These are phyloP conservation scores for Garra rufa DNA, from an alignment of 2,113 vertebrate genomes.

Conservation along the genomic window DNA sequence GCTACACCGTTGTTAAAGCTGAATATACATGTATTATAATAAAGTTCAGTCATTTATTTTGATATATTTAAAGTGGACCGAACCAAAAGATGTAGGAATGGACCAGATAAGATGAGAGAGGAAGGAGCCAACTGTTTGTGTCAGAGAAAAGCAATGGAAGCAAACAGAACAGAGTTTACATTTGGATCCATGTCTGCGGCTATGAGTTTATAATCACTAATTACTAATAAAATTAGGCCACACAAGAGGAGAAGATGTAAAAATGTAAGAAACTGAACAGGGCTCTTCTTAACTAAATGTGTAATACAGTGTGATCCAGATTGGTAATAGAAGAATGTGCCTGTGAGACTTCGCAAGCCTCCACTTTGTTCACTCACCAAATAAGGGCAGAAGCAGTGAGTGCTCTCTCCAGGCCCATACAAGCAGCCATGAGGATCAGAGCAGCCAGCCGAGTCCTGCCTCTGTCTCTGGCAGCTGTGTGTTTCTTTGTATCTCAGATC, in stretches of 20 bases:
- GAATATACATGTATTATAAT: neutral
- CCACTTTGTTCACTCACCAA: conserved; percentile 22
- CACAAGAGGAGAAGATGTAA: neutral
- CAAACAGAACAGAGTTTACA: neutral
- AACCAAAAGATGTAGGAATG: neutral
- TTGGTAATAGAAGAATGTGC: conserved; percentile 30
- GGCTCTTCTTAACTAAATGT: neutral
- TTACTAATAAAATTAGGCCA: neutral
- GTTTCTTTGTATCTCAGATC: neutral
- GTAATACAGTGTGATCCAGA: neutral
- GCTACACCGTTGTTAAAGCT: neutral
- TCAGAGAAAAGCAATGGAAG: neutral
- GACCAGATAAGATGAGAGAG: neutral
- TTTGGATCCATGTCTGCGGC: neutral
- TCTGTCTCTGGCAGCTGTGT: neutral
- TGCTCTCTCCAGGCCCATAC: neutral
- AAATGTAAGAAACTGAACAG: neutral
- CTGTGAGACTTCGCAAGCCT: conserved; percentile 19
- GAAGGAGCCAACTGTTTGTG: neutral
- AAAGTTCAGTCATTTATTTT: neutral
- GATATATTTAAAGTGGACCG: neutral
- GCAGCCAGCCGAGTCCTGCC: neutral
- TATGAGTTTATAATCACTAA: neutral
- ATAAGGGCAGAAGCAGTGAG: conserved; percentile 29
- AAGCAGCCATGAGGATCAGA: conserved; percentile 5